Base-by-base conservation (phyloP, 1,140 invertebrate species). In the Caenorhabditis inopinata region DNA sequence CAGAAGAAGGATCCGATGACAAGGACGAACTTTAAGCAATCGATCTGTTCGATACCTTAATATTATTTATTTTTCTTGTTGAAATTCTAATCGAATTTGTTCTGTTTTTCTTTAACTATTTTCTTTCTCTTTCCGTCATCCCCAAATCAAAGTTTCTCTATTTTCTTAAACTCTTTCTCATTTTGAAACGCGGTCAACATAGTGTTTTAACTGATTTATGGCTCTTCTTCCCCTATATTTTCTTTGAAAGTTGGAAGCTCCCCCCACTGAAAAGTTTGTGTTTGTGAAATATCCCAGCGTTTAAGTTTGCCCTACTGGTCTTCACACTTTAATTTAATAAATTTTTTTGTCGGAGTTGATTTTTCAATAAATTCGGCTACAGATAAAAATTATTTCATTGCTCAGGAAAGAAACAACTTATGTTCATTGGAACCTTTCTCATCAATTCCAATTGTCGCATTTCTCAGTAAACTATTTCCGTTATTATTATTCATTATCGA, bases 21-120 rank as follows among this genome's bases (percentile, higher is more conserved):
- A 87, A 87, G 81, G 86, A 87, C 77, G 86, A 87, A 73, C 84
- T 87, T 21, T 87, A 86, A 88, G 49, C 21, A 14, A 76, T 18
- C 18, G 18, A 47, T 25, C 18, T 32, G 18, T 46, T 74, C 73
- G 73, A 46, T n/a, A 9, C n/a, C 27, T 29, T 35, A 32, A 51
- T 25, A 47, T 45, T 45, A 38, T 45, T 75, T 42, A 42, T 68
- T 32, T 42, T 35, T 68, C 32, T 21, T 68, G 32, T 68, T 68
- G 11, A 18, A 68, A 38, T n/a, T 68, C 38, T 5, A 18, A 29
- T 58, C 14, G 6, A 25, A 62, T 32, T 32, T 62, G 12, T 32
- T 12, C 4, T 32, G 53, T 38, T 68, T 68, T 18, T 21, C n/a
- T 38, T 18, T 38, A 21, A 12, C n/a, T 5, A 9, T 9, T 18